These are phyloP conservation scores for Polydrusus cervinus DNA, from an alignment of 2,888 invertebrate genomes.

Conservation along the genomic window DNA sequence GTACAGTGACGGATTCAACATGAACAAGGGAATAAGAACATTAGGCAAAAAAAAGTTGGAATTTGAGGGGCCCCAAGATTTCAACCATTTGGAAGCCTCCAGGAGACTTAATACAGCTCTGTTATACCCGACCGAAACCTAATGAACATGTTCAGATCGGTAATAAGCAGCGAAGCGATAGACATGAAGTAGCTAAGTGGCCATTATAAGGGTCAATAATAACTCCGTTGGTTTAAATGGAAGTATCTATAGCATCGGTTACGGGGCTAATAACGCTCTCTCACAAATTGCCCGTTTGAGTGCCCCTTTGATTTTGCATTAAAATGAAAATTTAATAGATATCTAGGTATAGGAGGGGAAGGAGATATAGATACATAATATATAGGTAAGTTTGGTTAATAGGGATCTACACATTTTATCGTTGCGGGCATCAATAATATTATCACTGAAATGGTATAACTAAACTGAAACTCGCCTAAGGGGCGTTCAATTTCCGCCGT, in stretches of 20 bases:
- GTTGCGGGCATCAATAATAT: not conserved
- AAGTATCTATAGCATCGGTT: conserved; percentile 43
- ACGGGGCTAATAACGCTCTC: conserved; percentile 42
- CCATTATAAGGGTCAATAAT: conserved; percentile 54
- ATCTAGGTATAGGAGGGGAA: not conserved
- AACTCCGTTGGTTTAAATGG: conserved; percentile 47
- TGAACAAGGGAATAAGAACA: no score
- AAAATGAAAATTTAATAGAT: conserved; percentile 18
- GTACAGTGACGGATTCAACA: no score
- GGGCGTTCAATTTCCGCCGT: no score
- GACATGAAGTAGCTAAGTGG: conserved; percentile 50
- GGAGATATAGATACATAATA: not conserved
- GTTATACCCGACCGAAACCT: conserved; percentile 24
- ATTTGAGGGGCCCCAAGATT: no score
- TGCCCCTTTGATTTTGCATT: conserved; percentile 28
- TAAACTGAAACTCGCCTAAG: no score
- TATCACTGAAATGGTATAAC: not conserved
- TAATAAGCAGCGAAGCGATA: conserved; percentile 41
- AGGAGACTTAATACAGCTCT: no score
- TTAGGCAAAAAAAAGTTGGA: no score
- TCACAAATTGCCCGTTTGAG: conserved; percentile 47
- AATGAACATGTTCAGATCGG: conserved; percentile 38
- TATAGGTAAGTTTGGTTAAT: not conserved
- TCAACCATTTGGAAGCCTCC: no score
- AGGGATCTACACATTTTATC: not conserved